phyloP scores from a whole-genome alignment of 2,888 invertebrate genomes.

The Disparrhopalites patrizii region DNA sequence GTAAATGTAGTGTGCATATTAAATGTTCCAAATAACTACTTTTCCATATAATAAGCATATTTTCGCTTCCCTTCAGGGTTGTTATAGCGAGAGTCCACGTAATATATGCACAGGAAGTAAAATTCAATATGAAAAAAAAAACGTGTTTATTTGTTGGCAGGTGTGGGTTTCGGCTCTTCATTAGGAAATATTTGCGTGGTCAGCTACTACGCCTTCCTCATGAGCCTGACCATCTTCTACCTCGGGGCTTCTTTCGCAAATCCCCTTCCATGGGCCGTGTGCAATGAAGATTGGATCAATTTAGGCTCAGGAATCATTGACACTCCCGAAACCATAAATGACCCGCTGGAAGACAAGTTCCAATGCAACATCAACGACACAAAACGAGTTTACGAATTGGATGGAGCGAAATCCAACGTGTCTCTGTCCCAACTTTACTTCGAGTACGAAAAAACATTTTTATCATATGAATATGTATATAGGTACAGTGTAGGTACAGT shows the following conservation, averaged over 20 bases:
- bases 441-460: slow-evolving; percentile 53
- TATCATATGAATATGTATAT: neutral
- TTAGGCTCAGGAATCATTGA: slow-evolving; percentile 13
- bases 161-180: neutral
- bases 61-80: too few relatives aligned
- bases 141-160: too few relatives aligned
- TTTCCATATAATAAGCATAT: too few relatives aligned
- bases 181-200: slow-evolving; percentile 57
- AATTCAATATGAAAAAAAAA: too few relatives aligned
- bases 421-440: slow-evolving; percentile 57
- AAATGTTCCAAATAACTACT: too few relatives aligned
- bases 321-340: neutral
- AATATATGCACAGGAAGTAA: too few relatives aligned
- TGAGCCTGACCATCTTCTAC: slow-evolving; percentile 55
- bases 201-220: slow-evolving; percentile 71
- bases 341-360: neutral
- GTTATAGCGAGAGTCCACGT: too few relatives aligned
- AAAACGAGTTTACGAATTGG: neutral
- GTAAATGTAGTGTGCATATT: too few relatives aligned
- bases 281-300: slow-evolving; percentile 35
- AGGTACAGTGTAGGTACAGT: neutral
- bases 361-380: too few relatives aligned
- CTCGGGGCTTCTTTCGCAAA: slow-evolving; percentile 50
- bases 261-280: slow-evolving; percentile 50
- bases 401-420: slow-evolving; percentile 23